Percentiles rank a stretch among this genome's conserved stretches.
Evolutionary conservation across 2,888 invertebrate genomes (phyloP).

Genomic region (Timema podura): DNA sequence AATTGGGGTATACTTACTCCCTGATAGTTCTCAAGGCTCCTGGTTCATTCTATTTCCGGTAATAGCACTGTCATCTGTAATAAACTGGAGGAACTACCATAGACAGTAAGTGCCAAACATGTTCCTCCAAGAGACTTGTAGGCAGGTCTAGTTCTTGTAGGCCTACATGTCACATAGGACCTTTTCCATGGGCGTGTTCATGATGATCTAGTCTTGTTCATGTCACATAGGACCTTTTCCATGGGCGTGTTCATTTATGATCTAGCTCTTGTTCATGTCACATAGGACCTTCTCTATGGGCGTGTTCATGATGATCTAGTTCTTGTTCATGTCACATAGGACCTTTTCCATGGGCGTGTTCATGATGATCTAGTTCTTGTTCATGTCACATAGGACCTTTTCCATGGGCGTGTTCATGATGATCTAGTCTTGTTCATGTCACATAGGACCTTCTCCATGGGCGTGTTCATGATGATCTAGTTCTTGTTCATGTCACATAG

Average conservation of each 20-base stretch:
- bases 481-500: neutral
- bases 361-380: slow-evolving; percentile 56
- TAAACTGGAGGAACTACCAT: too few species aligned
- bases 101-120: too few species aligned
- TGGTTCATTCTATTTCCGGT: too few species aligned
- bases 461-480: slow-evolving; percentile 58
- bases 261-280: neutral
- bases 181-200: slow-evolving; percentile 96
- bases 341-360: slow-evolving; percentile 98
- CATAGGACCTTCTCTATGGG: neutral
- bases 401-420: slow-evolving; percentile 98
- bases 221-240: neutral
- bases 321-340: slow-evolving; percentile 97
- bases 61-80: too few species aligned
- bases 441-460: neutral
- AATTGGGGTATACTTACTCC: too few species aligned
- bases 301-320: slow-evolving; percentile 49
- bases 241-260: neutral
- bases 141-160: neutral
- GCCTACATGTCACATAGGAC: slow-evolving; percentile 95
- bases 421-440: neutral
- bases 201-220: slow-evolving; percentile 52
- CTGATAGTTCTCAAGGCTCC: too few species aligned
- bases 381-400: slow-evolving; percentile 94
- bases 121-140: too few species aligned